phyloP scores from a whole-genome alignment of 2,797 vertebrate genomes.

The Ibycter americanus region DNA sequence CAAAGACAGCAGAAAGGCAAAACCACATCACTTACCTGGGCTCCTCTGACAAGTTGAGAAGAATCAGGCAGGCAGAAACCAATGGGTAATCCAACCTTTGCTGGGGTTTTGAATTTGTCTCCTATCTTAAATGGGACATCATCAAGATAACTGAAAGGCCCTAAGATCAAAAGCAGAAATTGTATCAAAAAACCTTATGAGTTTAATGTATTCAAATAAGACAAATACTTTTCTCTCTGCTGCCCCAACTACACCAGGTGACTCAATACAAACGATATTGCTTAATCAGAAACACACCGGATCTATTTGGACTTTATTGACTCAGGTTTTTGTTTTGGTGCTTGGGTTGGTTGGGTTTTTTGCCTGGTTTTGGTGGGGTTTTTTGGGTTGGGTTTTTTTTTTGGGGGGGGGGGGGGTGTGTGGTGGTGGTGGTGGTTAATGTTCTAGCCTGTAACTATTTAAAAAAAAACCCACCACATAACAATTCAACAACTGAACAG shows the following conservation, averaged over 20 bases:
- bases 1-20: neutral
- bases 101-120: constrained; percentile 92
- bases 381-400: neutral
- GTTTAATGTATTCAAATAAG: neutral
- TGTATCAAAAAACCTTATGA: neutral
- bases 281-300: neutral
- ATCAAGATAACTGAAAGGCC: constrained; percentile 96
- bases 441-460: neutral
- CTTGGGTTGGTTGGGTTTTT: too few species aligned
- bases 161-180: constrained; percentile 75
- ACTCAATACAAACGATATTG: neutral
- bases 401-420: too few species aligned
- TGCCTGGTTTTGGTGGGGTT: too few species aligned
- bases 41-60: constrained; percentile 80
- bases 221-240: neutral
- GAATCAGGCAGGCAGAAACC: constrained; percentile 90
- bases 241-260: neutral
- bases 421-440: too few species aligned
- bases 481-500: neutral
- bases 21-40: constrained; percentile 80
- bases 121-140: constrained; percentile 98
- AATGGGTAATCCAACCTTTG: constrained; percentile 94
- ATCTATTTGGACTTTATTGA: neutral
- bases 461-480: neutral
- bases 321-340: neutral